Evolutionary conservation across 2,113 vertebrate genomes (phyloP).

Genomic region (Melanocharis versteri): DNA sequence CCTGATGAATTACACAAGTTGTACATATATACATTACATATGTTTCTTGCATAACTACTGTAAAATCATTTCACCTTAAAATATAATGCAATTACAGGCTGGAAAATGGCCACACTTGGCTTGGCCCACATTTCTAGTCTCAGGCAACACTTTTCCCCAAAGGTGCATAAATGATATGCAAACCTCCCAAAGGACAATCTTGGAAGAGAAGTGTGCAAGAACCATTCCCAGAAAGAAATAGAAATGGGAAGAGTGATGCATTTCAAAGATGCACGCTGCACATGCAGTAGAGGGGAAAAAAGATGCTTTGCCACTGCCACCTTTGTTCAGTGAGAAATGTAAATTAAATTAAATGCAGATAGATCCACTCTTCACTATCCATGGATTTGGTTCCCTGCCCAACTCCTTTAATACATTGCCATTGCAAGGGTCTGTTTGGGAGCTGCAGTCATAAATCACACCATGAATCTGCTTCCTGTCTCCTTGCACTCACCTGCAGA

Average conservation of each 20-base stretch:
- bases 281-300: background rate
- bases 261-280: background rate
- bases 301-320: background rate
- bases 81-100: background rate
- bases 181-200: background rate
- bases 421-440: background rate
- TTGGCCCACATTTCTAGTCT: background rate
- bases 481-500: background rate
- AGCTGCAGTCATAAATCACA: background rate
- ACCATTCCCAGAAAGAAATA: background rate
- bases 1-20: background rate
- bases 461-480: background rate
- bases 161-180: background rate
- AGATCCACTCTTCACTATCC: background rate
- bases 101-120: constrained; percentile 8
- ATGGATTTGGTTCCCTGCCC: constrained; percentile 15
- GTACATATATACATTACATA: background rate
- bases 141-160: background rate
- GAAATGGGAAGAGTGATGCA: background rate
- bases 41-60: constrained; percentile 31
- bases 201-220: background rate
- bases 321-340: background rate
- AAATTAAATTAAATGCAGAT: background rate
- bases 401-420: background rate
- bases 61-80: constrained; percentile 33